Percentiles rank a stretch among this genome's conserved stretches.
Evolutionary conservation across 2,888 invertebrate species (phyloP).

Genomic region (Hyposoter didymator): DNA sequence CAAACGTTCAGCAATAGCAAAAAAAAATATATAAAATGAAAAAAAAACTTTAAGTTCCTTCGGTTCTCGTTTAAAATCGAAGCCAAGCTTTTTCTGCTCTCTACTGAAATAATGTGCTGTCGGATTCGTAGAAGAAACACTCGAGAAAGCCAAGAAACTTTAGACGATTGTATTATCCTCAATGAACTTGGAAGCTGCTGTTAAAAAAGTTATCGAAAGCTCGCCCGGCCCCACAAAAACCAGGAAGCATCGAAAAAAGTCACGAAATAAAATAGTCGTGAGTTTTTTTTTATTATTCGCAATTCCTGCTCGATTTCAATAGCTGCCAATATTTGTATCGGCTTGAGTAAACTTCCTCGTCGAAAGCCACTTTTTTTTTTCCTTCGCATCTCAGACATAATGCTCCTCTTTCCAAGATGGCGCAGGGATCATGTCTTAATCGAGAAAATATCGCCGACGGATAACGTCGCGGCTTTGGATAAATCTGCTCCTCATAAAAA

Average conservation of each 20-base stretch:
- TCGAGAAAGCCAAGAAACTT: background rate
- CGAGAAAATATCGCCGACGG: conserved; percentile 36
- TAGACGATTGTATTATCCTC: background rate
- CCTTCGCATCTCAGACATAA: background rate
- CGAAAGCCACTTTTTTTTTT: background rate
- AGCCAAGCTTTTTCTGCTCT: background rate
- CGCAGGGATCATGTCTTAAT: conserved; percentile 36
- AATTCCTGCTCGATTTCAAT: conserved; percentile 1
- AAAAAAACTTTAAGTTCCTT: background rate
- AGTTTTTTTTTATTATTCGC: conserved; percentile 28
- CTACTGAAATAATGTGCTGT: background rate
- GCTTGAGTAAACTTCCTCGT: background rate
- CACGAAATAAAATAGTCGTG: background rate
- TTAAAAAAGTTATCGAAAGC: background rate
- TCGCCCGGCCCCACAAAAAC: background rate
- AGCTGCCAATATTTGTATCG: conserved; percentile 20
- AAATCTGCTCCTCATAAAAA: background rate
- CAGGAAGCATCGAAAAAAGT: conserved; percentile 21
- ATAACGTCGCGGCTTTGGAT: background rate
- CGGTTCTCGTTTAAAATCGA: background rate
- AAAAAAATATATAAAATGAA: background rate
- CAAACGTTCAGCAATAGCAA: background rate
- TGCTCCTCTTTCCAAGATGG: conserved; percentile 4
- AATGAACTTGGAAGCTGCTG: background rate
- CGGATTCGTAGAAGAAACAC: conserved; percentile 2